Base-by-base conservation (phyloP, 2,797 vertebrate species). In the Notoglanidium macrostoma region DNA sequence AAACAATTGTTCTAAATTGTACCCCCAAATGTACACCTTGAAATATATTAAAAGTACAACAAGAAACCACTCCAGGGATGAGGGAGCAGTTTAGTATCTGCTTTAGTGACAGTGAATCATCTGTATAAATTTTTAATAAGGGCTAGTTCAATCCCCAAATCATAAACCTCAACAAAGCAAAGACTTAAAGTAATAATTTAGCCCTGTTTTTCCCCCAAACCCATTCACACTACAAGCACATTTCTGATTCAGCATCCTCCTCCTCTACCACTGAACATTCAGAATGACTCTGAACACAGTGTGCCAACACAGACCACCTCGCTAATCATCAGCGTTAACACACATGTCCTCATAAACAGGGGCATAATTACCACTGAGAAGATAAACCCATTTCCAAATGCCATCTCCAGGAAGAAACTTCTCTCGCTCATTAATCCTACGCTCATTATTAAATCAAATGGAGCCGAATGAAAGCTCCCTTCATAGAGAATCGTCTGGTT, bases 191-290 rank as follows among this genome's bases (percentile, higher is more conserved):
- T 3, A 74, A 49, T n/a, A 49, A 46, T 74, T 74, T 49, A 14
- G 23, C 72, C n/a, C 68, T 5, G 21, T 54, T 32, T 54, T 54
- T 54, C 40, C 40, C 35, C 3, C 10, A 44, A 15, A 44, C 32
- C 57, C 12, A 61, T 80, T 4, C 21, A 61, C 55, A 61, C 12
- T 44, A 61, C 55, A 83, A 65, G 65, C 61, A 85, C 79, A 70
- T 46, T 72, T 74, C 83, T 82, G 21, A 92, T 92, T 91, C 90
- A 90, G 87, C 83, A 46, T 44, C 49, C 19, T 85, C 79, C 61
- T 51, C 81, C 55, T 91, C 17, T 29, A 40, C 10, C 59, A 59
- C 65, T 61, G 26, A 86, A 77, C 51, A 84, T 19, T n/a, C 59
- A 29, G 40, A 55, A 76, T 51, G 76, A 63, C 26, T 76, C 55